Evolutionary conservation across 2,888 invertebrate genomes (phyloP).

Genomic region (Bombylius discolor): DNA sequence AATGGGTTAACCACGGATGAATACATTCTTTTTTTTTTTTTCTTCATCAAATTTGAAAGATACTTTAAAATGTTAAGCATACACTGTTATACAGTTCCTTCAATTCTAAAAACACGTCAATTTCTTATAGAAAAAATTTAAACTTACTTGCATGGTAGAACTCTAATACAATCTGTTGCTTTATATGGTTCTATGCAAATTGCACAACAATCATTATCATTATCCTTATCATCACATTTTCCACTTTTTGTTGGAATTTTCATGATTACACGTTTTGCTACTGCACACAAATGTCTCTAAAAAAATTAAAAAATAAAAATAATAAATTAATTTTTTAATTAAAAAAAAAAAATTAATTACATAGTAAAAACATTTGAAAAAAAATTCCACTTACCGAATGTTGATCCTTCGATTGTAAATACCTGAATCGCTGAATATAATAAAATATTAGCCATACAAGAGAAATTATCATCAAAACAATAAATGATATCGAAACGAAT

Average conservation of each 20-base stretch:
- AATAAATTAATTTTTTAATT: neutral
- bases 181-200: constrained; percentile 91
- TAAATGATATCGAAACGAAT: constrained; percentile 91
- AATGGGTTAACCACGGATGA: no score
- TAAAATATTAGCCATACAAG: constrained; percentile 93
- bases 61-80: no score
- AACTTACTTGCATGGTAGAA: constrained; percentile 81
- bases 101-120: no score
- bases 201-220: constrained; percentile 84
- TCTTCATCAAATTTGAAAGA: no score
- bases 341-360: neutral
- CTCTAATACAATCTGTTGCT: constrained; percentile 71
- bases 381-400: constrained; percentile 59
- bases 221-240: constrained; percentile 74
- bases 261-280: constrained; percentile 85
- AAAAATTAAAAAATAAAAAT: constrained; percentile 25
- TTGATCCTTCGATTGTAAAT: constrained; percentile 88
- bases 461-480: constrained; percentile 88
- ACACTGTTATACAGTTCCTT: no score
- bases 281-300: constrained; percentile 78
- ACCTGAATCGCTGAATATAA: constrained; percentile 87
- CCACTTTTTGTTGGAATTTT: constrained; percentile 85
- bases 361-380: neutral
- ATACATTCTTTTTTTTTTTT: no score
- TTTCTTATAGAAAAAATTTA: neutral